These are phyloP conservation scores for Pammene aurita DNA, from an alignment of 2,888 invertebrate genomes.

Conservation along the genomic window DNA sequence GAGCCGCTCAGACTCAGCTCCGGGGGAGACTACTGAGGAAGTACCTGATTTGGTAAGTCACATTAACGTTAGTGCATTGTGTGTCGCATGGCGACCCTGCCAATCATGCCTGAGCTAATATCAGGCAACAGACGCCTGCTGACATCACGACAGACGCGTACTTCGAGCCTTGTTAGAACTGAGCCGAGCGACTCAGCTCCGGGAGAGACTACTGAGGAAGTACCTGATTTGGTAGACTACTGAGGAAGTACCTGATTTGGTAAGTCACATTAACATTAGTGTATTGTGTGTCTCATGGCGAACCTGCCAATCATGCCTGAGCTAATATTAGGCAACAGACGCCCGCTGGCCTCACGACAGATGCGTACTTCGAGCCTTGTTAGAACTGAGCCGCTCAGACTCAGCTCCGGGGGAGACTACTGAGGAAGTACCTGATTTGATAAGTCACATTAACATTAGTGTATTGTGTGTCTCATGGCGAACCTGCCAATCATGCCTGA, in stretches of 20 bases:
- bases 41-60: conserved; percentile 14
- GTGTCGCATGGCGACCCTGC: no score
- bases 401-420: no score
- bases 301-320: conserved; percentile 46
- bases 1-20: conserved; percentile 77
- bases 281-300: no score
- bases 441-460: neutral
- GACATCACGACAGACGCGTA: conserved; percentile 73
- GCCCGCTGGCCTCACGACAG: conserved; percentile 74
- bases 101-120: neutral
- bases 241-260: no score
- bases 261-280: no score
- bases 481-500: no score
- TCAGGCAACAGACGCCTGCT: no score
- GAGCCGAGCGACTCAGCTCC: conserved; percentile 77
- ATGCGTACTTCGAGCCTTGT: no score
- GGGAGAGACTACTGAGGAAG: conserved; percentile 45
- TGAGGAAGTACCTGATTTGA: neutral
- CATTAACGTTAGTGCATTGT: no score
- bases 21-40: conserved; percentile 46
- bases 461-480: no score
- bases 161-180: conserved; percentile 84
- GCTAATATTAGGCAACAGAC: conserved; percentile 58
- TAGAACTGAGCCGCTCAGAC: no score
- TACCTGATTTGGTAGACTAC: neutral